These are phyloP conservation scores for Dallia pectoralis DNA, from an alignment of 2,797 vertebrate genomes.

Conservation along the genomic window DNA sequence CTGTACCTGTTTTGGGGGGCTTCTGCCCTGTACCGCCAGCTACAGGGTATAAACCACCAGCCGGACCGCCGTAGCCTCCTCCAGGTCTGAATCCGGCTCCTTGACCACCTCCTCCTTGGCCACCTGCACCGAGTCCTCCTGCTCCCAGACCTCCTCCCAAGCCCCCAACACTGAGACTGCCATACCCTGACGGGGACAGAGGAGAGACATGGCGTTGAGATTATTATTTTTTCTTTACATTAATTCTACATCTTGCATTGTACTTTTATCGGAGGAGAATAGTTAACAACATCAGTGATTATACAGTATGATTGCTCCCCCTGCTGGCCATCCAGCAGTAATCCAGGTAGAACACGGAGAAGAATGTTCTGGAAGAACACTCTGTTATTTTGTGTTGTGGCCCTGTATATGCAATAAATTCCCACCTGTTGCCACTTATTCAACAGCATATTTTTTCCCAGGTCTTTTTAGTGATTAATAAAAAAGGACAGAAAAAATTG, in stretches of 20 bases:
- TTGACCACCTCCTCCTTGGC: background rate
- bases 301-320: too few species aligned
- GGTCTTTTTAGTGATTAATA: background rate
- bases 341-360: background rate
- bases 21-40: conserved; percentile 55
- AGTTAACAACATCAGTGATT: too few species aligned
- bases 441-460: background rate
- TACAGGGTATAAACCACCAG: conserved; percentile 53
- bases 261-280: too few species aligned
- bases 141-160: conserved; percentile 32
- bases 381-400: background rate
- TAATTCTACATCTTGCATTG: background rate
- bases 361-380: background rate
- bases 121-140: conserved; percentile 33
- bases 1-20: conserved; percentile 70
- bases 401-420: background rate
- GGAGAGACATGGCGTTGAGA: conserved; percentile 21
- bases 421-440: background rate
- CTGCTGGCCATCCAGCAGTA: too few species aligned
- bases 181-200: conserved; percentile 42
- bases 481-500: too few species aligned
- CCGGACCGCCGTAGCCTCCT: conserved; percentile 55
- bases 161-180: conserved; percentile 49
- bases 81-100: conserved; percentile 39
- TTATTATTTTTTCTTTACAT: conserved; percentile 6